Evolutionary conservation across 2,888 invertebrate species (phyloP).

Genomic region (Auanema sp.): DNA sequence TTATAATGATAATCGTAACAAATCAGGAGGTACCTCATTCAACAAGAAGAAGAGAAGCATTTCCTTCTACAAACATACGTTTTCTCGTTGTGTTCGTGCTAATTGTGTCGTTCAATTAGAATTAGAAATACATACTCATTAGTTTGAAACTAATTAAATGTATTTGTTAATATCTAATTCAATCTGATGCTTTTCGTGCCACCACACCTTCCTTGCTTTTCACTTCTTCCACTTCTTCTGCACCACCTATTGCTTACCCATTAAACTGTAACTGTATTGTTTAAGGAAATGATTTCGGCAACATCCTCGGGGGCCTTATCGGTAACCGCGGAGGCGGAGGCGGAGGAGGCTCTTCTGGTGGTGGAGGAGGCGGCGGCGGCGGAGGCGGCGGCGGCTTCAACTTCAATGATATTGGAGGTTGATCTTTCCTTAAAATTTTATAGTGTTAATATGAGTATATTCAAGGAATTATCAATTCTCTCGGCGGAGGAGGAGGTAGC

Average conservation of each 20-base stretch:
- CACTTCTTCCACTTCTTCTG: neutral
- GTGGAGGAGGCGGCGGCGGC: slow-evolving; percentile 29
- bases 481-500: slow-evolving; percentile 34
- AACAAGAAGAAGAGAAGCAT: neutral
- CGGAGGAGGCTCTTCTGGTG: slow-evolving; percentile 16
- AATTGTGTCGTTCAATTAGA: neutral
- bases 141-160: no score
- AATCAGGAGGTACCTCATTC: slow-evolving; percentile 8
- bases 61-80: neutral
- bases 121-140: neutral
- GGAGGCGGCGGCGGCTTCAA: slow-evolving; percentile 39
- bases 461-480: slow-evolving; percentile 35
- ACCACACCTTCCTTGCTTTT: neutral
- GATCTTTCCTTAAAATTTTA: neutral
- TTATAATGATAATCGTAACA: neutral
- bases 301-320: slow-evolving; percentile 34
- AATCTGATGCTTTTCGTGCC: no score
- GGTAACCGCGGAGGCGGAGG: slow-evolving; percentile 37
- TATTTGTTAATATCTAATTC: no score
- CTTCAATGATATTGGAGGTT: slow-evolving; percentile 34
- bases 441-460: neutral
- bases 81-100: neutral
- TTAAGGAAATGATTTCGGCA: slow-evolving; percentile 24
- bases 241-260: no score
- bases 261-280: no score